Evolutionary conservation across 2,888 invertebrate genomes (phyloP), one percentile per base, ranked within the genome.

Genomic region (Isoperla grammatica): DNA sequence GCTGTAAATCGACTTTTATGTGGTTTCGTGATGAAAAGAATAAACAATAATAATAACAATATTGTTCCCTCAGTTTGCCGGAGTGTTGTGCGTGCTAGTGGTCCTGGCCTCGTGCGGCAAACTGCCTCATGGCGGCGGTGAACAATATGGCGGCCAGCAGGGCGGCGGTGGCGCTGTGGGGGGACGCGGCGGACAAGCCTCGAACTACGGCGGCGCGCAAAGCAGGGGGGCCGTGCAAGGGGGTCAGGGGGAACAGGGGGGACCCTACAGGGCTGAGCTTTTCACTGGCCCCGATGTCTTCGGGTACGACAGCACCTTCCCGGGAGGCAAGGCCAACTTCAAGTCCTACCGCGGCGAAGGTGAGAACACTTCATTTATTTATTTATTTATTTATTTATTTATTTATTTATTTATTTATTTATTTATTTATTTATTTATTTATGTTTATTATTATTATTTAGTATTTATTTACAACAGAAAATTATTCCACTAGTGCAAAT

Each of bases 271-370:
- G 11, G 35, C 48, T 17, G 23, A 53, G 22, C 57, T 62, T 54
- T 62, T 60, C 55, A 42, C 15, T 9, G 57, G 60, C 11, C 62
- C 62, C 23, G 62, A 56, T 22, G 60, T 57, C 23, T 55, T 57
- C 39, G 62, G 62, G 15, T 62, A 62, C 17, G 62, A 62, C 35
- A 39, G 53, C 12, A 57, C 29, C n/a, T 60, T 55, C 49, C 62
- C 62, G 12, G 62, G 62, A 11, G 62, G 62, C 40, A 56, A 57
- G 43, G 48, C 60, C 43, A 62, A 49, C 40, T 60, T 57, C 55
- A 62, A 62, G 42, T 56, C 56, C 2, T 62, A 57, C 43, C 35
- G 60, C 5, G 48, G 57, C 0, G 37, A 15, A 1, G 58, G 61
- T 58, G 15, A 39, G 61, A 50, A 19, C 19, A 49, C 17, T 6